Base-by-base conservation (phyloP, 2,797 vertebrate genomes). In the Furcifer pardalis region DNA sequence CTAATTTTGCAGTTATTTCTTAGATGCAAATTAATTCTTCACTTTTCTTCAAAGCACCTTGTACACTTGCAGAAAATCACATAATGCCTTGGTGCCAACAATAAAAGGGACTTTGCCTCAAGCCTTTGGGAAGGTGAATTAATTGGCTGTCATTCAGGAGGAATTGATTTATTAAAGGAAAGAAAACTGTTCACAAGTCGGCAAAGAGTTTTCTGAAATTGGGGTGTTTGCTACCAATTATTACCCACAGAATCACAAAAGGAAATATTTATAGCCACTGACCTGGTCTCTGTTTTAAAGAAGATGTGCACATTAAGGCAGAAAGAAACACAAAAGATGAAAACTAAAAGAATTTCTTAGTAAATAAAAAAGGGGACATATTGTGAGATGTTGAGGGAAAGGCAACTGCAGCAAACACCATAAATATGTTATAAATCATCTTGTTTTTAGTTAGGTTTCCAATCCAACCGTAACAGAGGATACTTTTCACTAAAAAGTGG, bases 201-300 rank as follows among this genome's bases (percentile, higher is more conserved):
- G 44, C 12, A 76, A 86, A 72, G 30, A 52, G 83, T 69, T 10
- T 83, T 30, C 32, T 68, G 79, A 91, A 89, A 88, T 72, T 27
- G 72, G 17, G 56, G 62, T 46, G 2, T 80, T 84, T 89, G 46
- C 78, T n/a, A 86, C 4, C 19, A 73, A 15, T 76, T 90, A n/a
- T 69, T 86, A 46, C 32, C 44, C 10, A 81, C 66, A 40, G 30
- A 72, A 88, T 87, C 37, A 84, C 66, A 89, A 81, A 81, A 79
- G 2, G 12, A 17, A 84, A 49, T 42, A 79, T 78, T 87, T 87
- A 81, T 44, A 75, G 5, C 7, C 49, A 13, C 42, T n/a, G 42
- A 88, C 37, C 75, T 72, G 46, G 65, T 13, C 77, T 1, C 35
- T 1, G 78, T 13, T 71, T 88, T 42, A 59, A 30, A 44, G 81